phyloP scores from a whole-genome alignment of 1,140 invertebrate genomes.

The Solen grandis region DNA sequence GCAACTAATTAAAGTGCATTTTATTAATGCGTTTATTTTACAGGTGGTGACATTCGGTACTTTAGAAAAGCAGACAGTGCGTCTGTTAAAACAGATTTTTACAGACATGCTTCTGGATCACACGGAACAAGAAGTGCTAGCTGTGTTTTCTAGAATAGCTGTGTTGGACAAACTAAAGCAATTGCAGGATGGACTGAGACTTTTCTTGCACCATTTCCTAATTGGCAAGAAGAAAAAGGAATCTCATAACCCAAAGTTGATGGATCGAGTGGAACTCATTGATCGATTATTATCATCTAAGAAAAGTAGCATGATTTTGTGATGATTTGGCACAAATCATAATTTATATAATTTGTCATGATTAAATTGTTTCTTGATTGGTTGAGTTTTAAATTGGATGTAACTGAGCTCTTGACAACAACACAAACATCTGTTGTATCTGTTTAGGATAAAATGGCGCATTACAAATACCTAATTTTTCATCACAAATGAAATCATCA shows the following conservation, averaged over 20 bases:
- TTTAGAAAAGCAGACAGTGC: conserved; percentile 86
- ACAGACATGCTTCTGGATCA: conserved; percentile 86
- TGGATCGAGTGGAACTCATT: conserved; percentile 34
- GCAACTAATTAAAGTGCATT: no score
- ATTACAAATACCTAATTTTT: no score
- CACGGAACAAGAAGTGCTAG: conserved; percentile 83
- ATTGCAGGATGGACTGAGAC: conserved; percentile 88
- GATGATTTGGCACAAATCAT: no score
- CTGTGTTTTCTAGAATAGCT: conserved; percentile 86
- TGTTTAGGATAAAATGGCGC: no score
- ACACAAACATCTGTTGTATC: no score
- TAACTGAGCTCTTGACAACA: no score
- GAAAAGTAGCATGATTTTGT: conserved; percentile 35
- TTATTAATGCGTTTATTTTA: no score
- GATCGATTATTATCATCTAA: conserved; percentile 25
- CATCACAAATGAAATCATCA: no score
- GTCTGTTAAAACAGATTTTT: conserved; percentile 88
- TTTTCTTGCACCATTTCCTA: conserved; percentile 91
- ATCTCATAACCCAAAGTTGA: conserved; percentile 9
- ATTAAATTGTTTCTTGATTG: no score
- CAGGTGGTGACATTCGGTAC: conserved; percentile 91
- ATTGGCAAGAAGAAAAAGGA: conserved; percentile 83
- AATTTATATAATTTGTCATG: no score
- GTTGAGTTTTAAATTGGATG: no score
- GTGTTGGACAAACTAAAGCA: conserved; percentile 86